Evolutionary conservation across 2,797 vertebrate species (phyloP), one percentile per base, ranked within the genome.

Genomic region (Eulemur coronatus): DNA sequence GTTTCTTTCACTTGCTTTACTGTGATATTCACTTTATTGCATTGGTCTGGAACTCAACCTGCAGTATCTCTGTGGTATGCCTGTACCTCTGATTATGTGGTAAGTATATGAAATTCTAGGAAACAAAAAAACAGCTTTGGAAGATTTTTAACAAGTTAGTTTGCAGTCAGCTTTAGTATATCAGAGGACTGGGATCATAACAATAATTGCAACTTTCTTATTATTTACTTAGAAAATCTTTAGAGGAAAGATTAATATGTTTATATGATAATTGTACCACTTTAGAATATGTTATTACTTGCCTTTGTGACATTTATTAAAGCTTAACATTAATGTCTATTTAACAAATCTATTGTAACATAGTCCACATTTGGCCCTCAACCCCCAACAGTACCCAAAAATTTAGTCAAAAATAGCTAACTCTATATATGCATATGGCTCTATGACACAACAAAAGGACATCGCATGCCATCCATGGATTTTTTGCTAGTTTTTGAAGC

Each of bases 401-500:
- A 22, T 96, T 82, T 85, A 96, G 18, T 52, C 52, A 63, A 79
- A 86, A 91, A 89, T 82, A 90, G 30, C 63, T 55, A 76, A 69
- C 9, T 70, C 22, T 59, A 48, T 46, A 61, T 76, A 75, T 89
- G 26, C 52, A 80, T 76, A 70, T 89, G 57, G 12, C 26, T 52
- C 50, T 89, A 28, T 72, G 46, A 70, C 13, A 18, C 75, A 94
- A 69, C 12, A 67, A 89, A 85, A 89, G 18, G 41, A 78, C 2
- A 75, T 59, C 65, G 0, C 55, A 63, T 38, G 30, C 28, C 35
- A 69, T 78, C 43, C 41, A 24, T 76, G 46, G 46, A 33, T 95
- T 97, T 93, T 63, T 91, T 22, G 84, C 22, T 97, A 30, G 24
- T 50, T 84, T 91, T 82, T 93, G 72, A 89, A 93, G 59, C 43